A percentile compares a stretch with the other conserved stretches of the same genome.
Conservation (phyloP, 2,113 vertebrate species). For the Crotalus tigris region DNA sequence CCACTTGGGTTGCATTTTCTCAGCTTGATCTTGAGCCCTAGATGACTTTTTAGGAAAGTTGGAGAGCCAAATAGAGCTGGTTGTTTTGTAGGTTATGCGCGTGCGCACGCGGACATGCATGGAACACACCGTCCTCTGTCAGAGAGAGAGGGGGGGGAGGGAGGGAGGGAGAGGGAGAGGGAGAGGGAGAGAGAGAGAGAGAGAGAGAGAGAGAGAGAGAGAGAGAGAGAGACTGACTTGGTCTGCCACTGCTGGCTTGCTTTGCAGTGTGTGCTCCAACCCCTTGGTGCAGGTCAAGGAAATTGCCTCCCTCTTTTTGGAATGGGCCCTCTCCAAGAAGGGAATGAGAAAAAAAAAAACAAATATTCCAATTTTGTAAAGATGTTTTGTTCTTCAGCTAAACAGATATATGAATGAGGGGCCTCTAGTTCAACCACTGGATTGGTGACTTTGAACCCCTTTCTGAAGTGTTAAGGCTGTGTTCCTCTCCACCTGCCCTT, state of each 20-base stretch:
- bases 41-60: conserved; percentile 59
- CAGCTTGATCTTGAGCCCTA: conserved; percentile 54
- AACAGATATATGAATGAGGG: not conserved
- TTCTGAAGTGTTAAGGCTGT: not conserved
- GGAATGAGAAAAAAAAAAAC: not conserved
- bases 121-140: not conserved
- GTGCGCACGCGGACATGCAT: not conserved
- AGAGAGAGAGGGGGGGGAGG: not conserved
- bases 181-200: conserved; percentile 23
- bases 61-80: conserved; percentile 47
- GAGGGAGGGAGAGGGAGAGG: conserved; percentile 29
- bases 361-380: not conserved
- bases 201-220: conserved; percentile 15
- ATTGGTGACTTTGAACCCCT: not conserved
- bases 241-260: conserved; percentile 42
- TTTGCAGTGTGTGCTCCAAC: not conserved
- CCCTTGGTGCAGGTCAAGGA: conserved; percentile 41
- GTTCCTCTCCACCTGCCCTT: not conserved
- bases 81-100: conserved; percentile 50
- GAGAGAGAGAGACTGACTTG: not conserved
- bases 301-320: not conserved
- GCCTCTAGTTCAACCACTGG: not conserved
- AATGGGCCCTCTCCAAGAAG: not conserved
- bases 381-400: not conserved
- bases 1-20: conserved; percentile 57